Percentiles rank a stretch among this genome's conserved stretches.
Conservation (phyloP, 2,797 vertebrate genomes). For the Peromyscus attwateri region DNA sequence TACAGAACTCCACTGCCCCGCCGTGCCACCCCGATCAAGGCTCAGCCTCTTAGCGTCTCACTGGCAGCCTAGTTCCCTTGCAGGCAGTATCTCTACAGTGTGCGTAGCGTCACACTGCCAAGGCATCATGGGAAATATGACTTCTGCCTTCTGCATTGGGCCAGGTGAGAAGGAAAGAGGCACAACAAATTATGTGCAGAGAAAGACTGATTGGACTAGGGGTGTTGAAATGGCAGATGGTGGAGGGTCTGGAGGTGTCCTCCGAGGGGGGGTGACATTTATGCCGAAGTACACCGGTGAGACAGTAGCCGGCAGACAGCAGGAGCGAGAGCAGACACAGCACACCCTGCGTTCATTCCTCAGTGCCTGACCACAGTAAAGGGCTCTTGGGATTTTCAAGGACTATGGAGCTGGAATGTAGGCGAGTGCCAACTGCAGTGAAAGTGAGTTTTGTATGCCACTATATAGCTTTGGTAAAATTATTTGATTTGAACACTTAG, state of each 20-base stretch:
- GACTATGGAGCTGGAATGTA: conserved; percentile 2
- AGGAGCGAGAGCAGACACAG: not conserved
- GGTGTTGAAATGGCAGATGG: not conserved
- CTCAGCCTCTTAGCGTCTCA: not conserved
- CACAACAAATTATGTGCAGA: not conserved
- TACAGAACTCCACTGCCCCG: not conserved
- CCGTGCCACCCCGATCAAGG: not conserved
- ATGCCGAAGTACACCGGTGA: not conserved
- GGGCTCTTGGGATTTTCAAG: not conserved
- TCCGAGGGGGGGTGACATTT: not conserved
- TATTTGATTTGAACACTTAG: conserved; percentile 31
- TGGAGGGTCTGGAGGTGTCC: not conserved
- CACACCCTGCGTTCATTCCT: not conserved
- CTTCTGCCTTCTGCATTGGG: conserved; percentile 7
- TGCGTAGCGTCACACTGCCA: not conserved
- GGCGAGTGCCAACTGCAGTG: not conserved
- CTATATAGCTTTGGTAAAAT: not conserved
- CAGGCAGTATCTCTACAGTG: not conserved
- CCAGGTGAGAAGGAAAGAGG: not conserved
- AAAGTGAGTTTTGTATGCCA: not conserved
- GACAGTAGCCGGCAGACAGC: not conserved
- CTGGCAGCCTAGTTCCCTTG: not conserved
- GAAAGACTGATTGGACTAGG: not conserved
- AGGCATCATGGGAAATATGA: not conserved
- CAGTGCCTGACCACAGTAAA: not conserved